These are phyloP conservation scores for Eutolmus rufibarbis DNA, from an alignment of 2,888 invertebrate genomes.

Conservation along the genomic window DNA sequence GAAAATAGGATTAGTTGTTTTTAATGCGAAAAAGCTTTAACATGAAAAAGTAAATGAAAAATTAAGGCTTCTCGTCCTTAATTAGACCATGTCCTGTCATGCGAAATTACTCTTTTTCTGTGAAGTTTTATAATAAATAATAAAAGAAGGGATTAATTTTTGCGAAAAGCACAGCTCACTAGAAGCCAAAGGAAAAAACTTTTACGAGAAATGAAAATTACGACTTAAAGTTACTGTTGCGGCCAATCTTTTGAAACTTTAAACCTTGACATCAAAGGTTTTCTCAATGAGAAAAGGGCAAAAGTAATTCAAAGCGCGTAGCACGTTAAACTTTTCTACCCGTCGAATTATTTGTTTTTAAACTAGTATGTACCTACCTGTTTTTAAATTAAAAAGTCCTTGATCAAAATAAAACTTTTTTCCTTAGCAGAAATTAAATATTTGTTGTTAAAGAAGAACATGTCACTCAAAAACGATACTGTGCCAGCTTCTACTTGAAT, in stretches of 20 bases:
- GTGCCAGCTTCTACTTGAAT: too few species aligned
- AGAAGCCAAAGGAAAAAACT: background rate
- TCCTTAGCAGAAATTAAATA: too few species aligned
- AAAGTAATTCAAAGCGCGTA: background rate
- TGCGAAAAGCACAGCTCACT: background rate
- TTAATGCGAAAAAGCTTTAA: background rate
- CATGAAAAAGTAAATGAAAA: background rate
- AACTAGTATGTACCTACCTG: background rate
- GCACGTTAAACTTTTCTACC: background rate
- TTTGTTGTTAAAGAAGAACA: too few species aligned
- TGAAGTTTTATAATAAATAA: background rate
- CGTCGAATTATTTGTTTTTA: background rate
- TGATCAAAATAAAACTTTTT: too few species aligned
- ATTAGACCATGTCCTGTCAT: background rate
- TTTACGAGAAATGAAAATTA: background rate
- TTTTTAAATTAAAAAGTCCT: background rate
- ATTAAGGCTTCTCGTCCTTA: background rate
- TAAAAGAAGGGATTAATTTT: background rate
- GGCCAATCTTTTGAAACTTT: background rate
- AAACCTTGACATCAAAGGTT: background rate
- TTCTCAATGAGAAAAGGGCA: background rate
- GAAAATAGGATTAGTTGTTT: background rate
- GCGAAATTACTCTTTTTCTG: background rate
- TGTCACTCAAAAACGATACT: too few species aligned
- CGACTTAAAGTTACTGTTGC: background rate